Percentiles rank a stretch among this genome's conserved stretches.
phyloP scores from a whole-genome alignment of 2,797 vertebrate species.

The Staurois parvus region DNA sequence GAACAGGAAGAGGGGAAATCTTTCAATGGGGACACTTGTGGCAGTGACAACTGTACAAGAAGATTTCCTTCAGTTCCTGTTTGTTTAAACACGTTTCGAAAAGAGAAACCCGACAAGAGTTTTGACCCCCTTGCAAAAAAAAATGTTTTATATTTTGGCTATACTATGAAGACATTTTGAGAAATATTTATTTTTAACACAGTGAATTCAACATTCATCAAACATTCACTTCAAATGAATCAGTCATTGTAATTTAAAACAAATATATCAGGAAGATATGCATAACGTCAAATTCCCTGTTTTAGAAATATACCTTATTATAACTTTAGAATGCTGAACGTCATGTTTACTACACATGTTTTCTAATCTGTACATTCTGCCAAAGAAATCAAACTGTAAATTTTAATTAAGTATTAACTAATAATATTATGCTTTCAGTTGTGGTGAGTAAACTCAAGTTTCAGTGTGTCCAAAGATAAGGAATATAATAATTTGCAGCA shows the following conservation, averaged over 20 bases:
- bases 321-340: neutral
- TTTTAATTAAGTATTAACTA: neutral
- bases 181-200: no score
- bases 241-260: neutral
- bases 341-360: neutral
- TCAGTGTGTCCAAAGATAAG: conserved; percentile 12
- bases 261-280: neutral
- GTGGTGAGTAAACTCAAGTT: neutral
- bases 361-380: neutral
- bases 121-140: no score
- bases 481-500: conserved; percentile 30
- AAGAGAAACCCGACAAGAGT: no score
- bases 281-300: neutral
- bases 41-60: no score
- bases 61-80: no score
- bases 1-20: no score
- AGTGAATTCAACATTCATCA: no score
- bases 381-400: neutral
- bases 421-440: neutral
- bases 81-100: no score
- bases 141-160: no score
- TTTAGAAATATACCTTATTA: neutral
- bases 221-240: no score
- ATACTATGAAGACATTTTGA: no score
- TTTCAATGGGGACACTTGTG: no score